A percentile compares a stretch with the other conserved stretches of the same genome.
These are phyloP conservation scores for Plodia interpunctella DNA, from an alignment of 1,140 invertebrate species.

Conservation along the genomic window DNA sequence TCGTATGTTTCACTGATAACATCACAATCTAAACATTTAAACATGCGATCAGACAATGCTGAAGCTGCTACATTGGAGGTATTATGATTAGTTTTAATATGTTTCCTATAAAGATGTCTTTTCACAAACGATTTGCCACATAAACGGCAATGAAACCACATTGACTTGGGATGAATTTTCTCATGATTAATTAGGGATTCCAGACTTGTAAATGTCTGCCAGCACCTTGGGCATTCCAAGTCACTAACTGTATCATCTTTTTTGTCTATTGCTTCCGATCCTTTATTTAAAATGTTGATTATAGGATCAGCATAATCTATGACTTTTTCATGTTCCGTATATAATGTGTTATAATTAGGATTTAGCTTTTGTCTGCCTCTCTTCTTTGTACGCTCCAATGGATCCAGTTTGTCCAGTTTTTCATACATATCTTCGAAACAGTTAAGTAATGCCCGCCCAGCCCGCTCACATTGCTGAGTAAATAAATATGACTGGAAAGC, in stretches of 20 bases:
- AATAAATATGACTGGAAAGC: conserved; percentile 54
- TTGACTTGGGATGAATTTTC: conserved; percentile 52
- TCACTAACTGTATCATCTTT: conserved; percentile 18
- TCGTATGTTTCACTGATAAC: conserved; percentile 27
- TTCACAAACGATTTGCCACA: conserved; percentile 65
- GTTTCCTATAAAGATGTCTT: conserved; percentile 38
- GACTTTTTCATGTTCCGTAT: conserved; percentile 48
- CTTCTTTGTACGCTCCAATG: conserved; percentile 46
- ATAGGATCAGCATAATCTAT: conserved; percentile 62
- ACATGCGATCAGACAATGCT: conserved; percentile 19
- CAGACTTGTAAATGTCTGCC: conserved; percentile 47
- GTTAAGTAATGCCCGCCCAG: conserved; percentile 54
- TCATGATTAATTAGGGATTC: conserved; percentile 54
- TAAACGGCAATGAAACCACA: conserved; percentile 59
- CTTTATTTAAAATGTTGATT: conserved; percentile 50
- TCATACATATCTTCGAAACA: conserved; percentile 62
- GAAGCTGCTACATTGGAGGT: conserved; percentile 1
- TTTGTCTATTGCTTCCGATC: conserved; percentile 26
- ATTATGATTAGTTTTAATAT: conserved; percentile 30
- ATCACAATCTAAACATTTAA: conserved; percentile 49
- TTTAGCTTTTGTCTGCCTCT: conserved; percentile 55
- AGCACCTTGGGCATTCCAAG: conserved; percentile 60
- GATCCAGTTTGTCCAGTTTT: conserved; percentile 57
- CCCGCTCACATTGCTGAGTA: conserved; percentile 56
- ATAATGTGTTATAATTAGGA: conserved; percentile 50